A percentile compares a stretch with the other conserved stretches of the same genome.
Evolutionary conservation across 2,113 vertebrate genomes (phyloP).

Genomic region (Pyrgilauda ruficollis): DNA sequence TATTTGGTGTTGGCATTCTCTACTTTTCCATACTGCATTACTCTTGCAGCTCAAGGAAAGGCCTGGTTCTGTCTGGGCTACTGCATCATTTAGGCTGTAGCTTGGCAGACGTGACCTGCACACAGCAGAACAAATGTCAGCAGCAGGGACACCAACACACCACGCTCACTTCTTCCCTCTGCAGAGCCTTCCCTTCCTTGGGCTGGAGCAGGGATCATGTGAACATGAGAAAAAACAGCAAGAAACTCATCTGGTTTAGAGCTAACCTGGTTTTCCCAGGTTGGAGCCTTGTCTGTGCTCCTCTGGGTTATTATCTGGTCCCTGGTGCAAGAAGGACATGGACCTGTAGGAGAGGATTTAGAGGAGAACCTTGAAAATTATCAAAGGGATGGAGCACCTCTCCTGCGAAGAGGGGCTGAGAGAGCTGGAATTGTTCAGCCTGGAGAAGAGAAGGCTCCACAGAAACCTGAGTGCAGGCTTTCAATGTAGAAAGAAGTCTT

Average conservation of each 20-base stretch:
- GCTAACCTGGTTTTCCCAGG: background rate
- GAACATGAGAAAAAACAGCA: background rate
- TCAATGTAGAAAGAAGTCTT: background rate
- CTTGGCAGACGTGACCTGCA: rapidly evolving
- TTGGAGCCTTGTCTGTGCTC: background rate
- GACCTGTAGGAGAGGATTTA: background rate
- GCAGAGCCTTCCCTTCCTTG: background rate
- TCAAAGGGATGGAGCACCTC: background rate
- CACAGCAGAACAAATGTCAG: background rate
- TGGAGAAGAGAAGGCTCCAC: background rate
- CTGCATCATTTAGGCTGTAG: rapidly evolving
- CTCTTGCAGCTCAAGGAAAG: background rate
- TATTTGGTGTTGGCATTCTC: background rate
- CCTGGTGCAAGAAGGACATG: background rate
- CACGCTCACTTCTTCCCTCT: background rate
- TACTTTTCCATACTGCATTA: background rate
- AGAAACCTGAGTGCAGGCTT: background rate
- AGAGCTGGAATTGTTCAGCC: background rate
- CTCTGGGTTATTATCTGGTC: background rate
- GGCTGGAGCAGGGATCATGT: background rate
- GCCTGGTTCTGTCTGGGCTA: background rate
- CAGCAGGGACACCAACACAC: background rate
- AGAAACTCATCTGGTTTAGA: background rate
- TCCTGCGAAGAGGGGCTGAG: background rate
- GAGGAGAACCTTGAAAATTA: background rate